These are phyloP conservation scores for Alligator sinensis DNA, from an alignment of 2,113 vertebrate genomes.

Conservation along the genomic window DNA sequence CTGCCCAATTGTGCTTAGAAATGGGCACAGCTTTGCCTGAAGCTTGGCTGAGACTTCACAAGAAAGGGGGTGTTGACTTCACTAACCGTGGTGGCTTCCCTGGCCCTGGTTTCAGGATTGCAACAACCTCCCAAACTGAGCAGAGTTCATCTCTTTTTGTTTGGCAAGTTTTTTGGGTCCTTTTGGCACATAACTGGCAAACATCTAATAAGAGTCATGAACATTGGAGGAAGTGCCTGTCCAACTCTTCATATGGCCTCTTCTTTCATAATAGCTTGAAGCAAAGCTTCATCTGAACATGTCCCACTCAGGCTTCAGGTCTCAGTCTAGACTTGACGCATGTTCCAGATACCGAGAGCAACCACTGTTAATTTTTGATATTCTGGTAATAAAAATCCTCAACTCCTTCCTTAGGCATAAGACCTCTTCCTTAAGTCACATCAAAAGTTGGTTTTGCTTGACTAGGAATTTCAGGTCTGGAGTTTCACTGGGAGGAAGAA, in stretches of 20 bases:
- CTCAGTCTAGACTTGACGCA: background rate
- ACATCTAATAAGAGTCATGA: fast-evolving
- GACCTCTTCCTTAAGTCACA: background rate
- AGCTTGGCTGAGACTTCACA: background rate
- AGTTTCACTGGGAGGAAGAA: background rate
- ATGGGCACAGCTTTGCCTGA: background rate
- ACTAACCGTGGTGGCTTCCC: background rate
- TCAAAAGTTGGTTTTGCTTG: background rate
- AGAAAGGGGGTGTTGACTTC: background rate
- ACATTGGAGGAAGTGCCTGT: background rate
- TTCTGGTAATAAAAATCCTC: background rate
- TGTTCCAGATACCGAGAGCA: too few species aligned
- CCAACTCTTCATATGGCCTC: background rate
- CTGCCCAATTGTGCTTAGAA: fast-evolving
- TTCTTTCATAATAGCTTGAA: background rate
- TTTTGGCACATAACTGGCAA: background rate
- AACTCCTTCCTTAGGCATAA: background rate
- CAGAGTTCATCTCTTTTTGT: background rate
- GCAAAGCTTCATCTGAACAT: background rate
- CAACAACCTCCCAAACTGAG: background rate
- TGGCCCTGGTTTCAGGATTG: background rate
- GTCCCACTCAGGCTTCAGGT: background rate
- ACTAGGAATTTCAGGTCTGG: background rate
- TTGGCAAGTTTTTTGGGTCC: background rate
- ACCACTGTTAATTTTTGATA: too few species aligned